Conservation (phyloP, 1,140 invertebrate species). For the Drosophila insularis region DNA sequence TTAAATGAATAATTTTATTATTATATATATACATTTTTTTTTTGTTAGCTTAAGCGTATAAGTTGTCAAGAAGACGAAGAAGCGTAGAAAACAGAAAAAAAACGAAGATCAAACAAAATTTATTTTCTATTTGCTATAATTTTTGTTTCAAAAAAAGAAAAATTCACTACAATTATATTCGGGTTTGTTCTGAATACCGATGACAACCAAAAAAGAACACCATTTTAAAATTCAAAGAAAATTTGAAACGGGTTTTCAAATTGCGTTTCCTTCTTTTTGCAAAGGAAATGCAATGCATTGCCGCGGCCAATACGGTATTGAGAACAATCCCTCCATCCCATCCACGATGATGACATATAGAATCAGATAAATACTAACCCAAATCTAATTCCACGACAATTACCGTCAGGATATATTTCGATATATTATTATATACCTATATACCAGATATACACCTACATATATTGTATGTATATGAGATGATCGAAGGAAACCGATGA, state of each 20-base stretch:
- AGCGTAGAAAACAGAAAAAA: conserved; percentile 9
- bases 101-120: conserved; percentile 9
- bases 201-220: background rate
- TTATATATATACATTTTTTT: conserved; percentile 27
- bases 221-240: background rate
- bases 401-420: background rate
- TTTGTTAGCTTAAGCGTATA: conserved; percentile 19
- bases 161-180: background rate
- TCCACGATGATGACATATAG: background rate
- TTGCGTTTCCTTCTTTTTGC: background rate
- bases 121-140: conserved; percentile 1
- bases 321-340: background rate
- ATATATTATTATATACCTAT: background rate
- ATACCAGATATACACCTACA: background rate
- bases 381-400: background rate
- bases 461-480: too few species aligned
- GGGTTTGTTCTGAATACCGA: background rate
- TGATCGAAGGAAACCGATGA: background rate
- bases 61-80: conserved; percentile 1
- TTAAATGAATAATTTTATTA: conserved; percentile 55
- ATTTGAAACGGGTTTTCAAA: background rate
- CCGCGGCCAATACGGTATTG: background rate
- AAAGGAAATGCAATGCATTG: background rate
- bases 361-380: background rate
- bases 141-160: background rate